A percentile compares a stretch with the other conserved stretches of the same genome.
Evolutionary conservation across 1,140 invertebrate species (phyloP).

Genomic region (Sarcophaga peregrina): DNA sequence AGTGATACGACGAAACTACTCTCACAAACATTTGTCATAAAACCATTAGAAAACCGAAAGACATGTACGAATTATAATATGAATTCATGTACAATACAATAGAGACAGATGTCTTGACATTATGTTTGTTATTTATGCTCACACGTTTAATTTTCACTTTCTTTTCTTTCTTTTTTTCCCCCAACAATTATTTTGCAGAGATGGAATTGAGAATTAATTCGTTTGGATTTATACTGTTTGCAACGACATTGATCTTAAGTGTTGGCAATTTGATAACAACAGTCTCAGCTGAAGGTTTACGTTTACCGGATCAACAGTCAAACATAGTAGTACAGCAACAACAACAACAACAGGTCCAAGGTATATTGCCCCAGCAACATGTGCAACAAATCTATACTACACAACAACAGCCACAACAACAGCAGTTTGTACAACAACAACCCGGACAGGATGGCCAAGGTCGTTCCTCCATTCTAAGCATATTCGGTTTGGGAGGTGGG

Average conservation of each 20-base stretch:
- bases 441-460: constrained; percentile 53
- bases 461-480: constrained; percentile 73
- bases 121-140: too few species aligned
- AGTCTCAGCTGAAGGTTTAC: constrained; percentile 69
- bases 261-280: not conserved
- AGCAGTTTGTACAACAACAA: constrained; percentile 39
- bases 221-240: not conserved
- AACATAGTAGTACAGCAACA: constrained; percentile 50
- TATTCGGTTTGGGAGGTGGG: constrained; percentile 76
- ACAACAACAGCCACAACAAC: constrained; percentile 54
- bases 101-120: too few species aligned
- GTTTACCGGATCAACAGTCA: constrained; percentile 70
- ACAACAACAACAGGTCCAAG: constrained; percentile 41
- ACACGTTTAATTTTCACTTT: not conserved
- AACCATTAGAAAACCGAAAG: too few species aligned
- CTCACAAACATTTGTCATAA: too few species aligned
- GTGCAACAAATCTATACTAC: constrained; percentile 57
- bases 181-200: constrained; percentile 8
- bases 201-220: constrained; percentile 17
- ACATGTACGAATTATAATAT: too few species aligned
- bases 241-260: constrained; percentile 3
- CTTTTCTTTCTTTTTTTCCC: not conserved
- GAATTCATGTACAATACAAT: too few species aligned
- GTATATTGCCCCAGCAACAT: constrained; percentile 47
- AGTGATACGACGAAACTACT: too few species aligned